Percentiles rank a stretch among this genome's conserved stretches.
Conservation (phyloP, 2,888 invertebrate species). For the Pseudanteris insignis region DNA sequence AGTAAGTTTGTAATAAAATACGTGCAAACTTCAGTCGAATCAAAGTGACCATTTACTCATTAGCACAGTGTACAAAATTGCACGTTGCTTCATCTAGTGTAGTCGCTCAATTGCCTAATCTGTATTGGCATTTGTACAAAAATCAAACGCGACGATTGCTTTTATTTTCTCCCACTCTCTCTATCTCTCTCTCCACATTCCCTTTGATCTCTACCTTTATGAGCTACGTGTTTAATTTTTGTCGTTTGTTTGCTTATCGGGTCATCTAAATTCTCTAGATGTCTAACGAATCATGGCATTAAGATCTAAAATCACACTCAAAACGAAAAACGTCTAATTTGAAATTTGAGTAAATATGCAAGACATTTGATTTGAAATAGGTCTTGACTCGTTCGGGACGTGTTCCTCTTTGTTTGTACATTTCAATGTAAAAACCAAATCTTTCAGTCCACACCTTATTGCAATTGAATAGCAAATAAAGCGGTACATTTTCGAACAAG, state of each 20-base stretch:
- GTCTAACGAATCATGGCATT: slow-evolving; percentile 36
- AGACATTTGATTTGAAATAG: slow-evolving; percentile 43
- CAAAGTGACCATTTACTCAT: background rate
- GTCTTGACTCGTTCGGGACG: slow-evolving; percentile 38
- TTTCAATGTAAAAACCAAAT: slow-evolving; percentile 8
- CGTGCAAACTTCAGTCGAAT: slow-evolving; percentile 29
- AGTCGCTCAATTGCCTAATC: slow-evolving; percentile 14
- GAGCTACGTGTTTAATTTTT: slow-evolving; percentile 13
- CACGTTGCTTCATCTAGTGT: background rate
- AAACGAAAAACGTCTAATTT: slow-evolving; percentile 52
- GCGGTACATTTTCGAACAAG: no score
- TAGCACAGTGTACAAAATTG: slow-evolving; percentile 30
- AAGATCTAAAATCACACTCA: slow-evolving; percentile 62
- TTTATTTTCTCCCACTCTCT: no score
- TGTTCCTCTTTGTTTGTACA: slow-evolving; percentile 29
- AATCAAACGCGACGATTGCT: slow-evolving; percentile 19
- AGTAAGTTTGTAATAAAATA: slow-evolving; percentile 40
- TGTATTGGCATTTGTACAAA: slow-evolving; percentile 22
- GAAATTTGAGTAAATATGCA: slow-evolving; percentile 33
- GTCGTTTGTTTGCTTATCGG: slow-evolving; percentile 11
- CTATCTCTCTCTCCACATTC: no score
- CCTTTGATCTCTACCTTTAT: slow-evolving; percentile 9
- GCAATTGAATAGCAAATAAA: no score
- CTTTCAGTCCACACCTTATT: no score
- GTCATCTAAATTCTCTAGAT: slow-evolving; percentile 33